Base-by-base conservation (phyloP, 1,140 invertebrate genomes). In the Lordiphosa clarofinis region DNA sequence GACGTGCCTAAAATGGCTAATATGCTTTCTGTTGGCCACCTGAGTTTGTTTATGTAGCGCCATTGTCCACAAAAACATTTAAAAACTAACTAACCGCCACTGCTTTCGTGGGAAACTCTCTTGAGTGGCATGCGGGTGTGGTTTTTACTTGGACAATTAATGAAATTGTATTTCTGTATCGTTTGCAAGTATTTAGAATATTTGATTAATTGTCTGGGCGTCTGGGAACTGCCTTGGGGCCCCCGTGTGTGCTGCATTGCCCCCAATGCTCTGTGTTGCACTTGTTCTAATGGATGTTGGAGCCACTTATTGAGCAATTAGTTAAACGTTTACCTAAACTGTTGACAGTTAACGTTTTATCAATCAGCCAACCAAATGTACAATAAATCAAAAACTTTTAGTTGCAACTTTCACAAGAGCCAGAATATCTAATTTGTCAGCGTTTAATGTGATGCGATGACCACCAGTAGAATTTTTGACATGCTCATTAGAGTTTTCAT, bases 391-490 rank as follows among this genome's bases (percentile, higher is more conserved):
- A 67, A 31, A 31, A 40, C 28, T 35, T 62, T 38, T 4, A 24
- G 59, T 31, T 72, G 63, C 56, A 84, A 82, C 76, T 82, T 82
- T 82, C 54, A 61, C 62, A 67, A 58, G n/a, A 39, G 49, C 11
- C 35, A 62, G 65, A 65, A 66, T 40, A 59, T 46, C 28, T 31
- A 61, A 82, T 82, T 82, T 82, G 72, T 82, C 76, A 84, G 81
- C 50, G 40, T 12, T 15, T 4, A n/a, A 33, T 12, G 44, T 46
- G n/a, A 57, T 49, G 19, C 4, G 24, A 35, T 39, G 31, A 38
- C 65, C 60, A 76, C 76, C 76, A 82, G 76, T 82, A 82, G 78
- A 82, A 84, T 76, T 82, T 73, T 74, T 84, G 78, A 82, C 76
- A 81, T 60, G 75, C 75, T 81, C 75, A 74, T 81, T 81, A 60